Percentiles rank a stretch among this genome's conserved stretches.
Evolutionary conservation across 2,888 invertebrate genomes (phyloP).

Genomic region (Helobdella robusta): DNA sequence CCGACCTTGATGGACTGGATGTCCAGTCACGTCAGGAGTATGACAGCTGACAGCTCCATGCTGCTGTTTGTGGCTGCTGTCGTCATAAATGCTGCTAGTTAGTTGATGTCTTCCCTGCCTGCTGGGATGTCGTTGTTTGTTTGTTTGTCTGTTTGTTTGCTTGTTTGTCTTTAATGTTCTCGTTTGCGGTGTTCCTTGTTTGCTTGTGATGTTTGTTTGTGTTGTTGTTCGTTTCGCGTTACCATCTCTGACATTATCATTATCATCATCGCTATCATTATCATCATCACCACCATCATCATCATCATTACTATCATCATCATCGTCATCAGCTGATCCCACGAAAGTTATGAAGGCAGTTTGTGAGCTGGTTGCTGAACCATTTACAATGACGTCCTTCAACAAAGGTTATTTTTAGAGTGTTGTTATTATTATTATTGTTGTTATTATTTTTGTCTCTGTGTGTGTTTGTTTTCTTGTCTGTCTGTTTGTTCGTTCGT

Average conservation of each 20-base stretch:
- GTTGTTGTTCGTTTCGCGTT: too few relatives aligned
- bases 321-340: conserved; percentile 39
- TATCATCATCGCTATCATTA: background rate
- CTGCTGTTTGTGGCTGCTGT: conserved; percentile 42
- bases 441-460: too few relatives aligned
- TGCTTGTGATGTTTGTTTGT: too few relatives aligned
- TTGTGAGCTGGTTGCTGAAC: conserved; percentile 42
- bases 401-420: too few relatives aligned
- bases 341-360: conserved; percentile 43
- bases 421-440: too few relatives aligned
- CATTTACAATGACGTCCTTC: conserved; percentile 40
- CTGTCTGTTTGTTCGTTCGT: too few relatives aligned
- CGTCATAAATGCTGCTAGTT: conserved; percentile 43
- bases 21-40: conserved; percentile 38
- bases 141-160: background rate
- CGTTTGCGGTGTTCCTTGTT: background rate
- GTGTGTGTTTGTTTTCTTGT: too few relatives aligned
- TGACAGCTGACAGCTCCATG: conserved; percentile 41
- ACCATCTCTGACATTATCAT: background rate
- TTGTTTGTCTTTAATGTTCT: background rate
- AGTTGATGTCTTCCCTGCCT: background rate
- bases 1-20: conserved; percentile 41
- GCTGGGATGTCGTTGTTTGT: background rate
- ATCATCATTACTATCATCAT: conserved; percentile 1
- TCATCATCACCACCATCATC: background rate